Percentiles rank a stretch among this genome's conserved stretches.
Conservation (phyloP, 2,888 invertebrate genomes). For the Epirrhoe alternata region DNA sequence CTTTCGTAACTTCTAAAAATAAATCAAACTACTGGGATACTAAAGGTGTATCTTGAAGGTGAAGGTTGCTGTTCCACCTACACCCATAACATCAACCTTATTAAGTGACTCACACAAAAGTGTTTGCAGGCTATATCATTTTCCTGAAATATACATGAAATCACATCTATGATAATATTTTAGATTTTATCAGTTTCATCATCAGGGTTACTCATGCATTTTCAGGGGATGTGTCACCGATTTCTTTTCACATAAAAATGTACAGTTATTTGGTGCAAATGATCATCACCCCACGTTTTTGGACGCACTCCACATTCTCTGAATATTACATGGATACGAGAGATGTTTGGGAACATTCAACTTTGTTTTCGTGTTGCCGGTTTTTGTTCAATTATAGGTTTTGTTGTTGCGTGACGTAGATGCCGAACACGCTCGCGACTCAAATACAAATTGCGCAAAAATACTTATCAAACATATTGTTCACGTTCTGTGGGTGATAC, state of each 20-base stretch:
- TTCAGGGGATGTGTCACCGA: slow-evolving; percentile 44
- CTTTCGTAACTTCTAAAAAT: slow-evolving; percentile 9
- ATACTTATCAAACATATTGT: slow-evolving; percentile 21
- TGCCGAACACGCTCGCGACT: slow-evolving; percentile 23
- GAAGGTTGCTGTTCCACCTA: not conserved
- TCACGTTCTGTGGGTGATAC: not conserved
- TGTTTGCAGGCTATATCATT: slow-evolving; percentile 22
- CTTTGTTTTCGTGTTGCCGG: slow-evolving; percentile 26
- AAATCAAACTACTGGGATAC: slow-evolving; percentile 18
- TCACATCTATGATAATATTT: slow-evolving; percentile 35
- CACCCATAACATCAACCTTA: not conserved
- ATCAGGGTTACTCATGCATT: slow-evolving; percentile 36
- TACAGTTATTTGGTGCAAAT: slow-evolving; percentile 36
- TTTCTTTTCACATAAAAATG: slow-evolving; percentile 35
- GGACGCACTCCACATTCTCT: slow-evolving; percentile 51
- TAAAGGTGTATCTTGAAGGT: not conserved
- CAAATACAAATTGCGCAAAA: slow-evolving; percentile 27
- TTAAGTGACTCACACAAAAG: slow-evolving; percentile 8
- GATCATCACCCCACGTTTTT: slow-evolving; percentile 46
- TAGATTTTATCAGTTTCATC: slow-evolving; percentile 34
- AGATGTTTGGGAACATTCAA: slow-evolving; percentile 31
- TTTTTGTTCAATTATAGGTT: slow-evolving; percentile 11
- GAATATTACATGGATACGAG: slow-evolving; percentile 36
- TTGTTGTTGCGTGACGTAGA: slow-evolving; percentile 23
- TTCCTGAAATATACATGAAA: slow-evolving; percentile 22